phyloP scores from a whole-genome alignment of 1,140 invertebrate species.

The Leptopilina clavipes region DNA sequence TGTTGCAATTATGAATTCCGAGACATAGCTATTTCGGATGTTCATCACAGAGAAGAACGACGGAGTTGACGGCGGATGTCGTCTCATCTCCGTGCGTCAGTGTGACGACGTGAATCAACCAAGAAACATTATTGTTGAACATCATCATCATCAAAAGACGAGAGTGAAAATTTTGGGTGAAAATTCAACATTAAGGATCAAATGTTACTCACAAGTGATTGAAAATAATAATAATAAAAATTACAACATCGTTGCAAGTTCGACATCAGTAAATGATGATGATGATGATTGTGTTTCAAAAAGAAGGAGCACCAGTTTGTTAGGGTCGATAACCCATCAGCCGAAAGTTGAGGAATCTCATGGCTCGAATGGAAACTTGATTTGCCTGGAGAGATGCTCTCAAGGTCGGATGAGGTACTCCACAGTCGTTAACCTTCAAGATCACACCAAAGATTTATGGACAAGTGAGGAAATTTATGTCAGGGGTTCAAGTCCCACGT shows the following conservation, averaged over 20 bases:
- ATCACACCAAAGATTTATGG: slow-evolving; percentile 31
- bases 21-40: slow-evolving; percentile 64
- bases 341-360: slow-evolving; percentile 28
- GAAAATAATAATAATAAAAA: slow-evolving; percentile 33
- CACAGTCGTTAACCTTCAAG: slow-evolving; percentile 40
- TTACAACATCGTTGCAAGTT: too few relatives aligned
- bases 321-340: slow-evolving; percentile 10
- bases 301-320: neutral
- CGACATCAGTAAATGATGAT: too few relatives aligned
- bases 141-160: neutral
- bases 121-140: slow-evolving; percentile 36
- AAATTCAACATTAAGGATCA: too few relatives aligned
- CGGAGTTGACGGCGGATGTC: slow-evolving; percentile 67
- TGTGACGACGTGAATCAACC: slow-evolving; percentile 57
- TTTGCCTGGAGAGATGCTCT: neutral
- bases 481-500: slow-evolving; percentile 1
- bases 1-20: slow-evolving; percentile 50
- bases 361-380: neutral
- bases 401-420: slow-evolving; percentile 37
- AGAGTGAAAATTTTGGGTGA: slow-evolving; percentile 36
- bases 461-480: neutral
- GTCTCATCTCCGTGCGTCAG: slow-evolving; percentile 68
- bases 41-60: slow-evolving; percentile 67
- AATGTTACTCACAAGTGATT: slow-evolving; percentile 46
- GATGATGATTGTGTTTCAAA: too few relatives aligned